Conservation (phyloP, 1,140 invertebrate species). For the Drosophila erecta region DNA sequence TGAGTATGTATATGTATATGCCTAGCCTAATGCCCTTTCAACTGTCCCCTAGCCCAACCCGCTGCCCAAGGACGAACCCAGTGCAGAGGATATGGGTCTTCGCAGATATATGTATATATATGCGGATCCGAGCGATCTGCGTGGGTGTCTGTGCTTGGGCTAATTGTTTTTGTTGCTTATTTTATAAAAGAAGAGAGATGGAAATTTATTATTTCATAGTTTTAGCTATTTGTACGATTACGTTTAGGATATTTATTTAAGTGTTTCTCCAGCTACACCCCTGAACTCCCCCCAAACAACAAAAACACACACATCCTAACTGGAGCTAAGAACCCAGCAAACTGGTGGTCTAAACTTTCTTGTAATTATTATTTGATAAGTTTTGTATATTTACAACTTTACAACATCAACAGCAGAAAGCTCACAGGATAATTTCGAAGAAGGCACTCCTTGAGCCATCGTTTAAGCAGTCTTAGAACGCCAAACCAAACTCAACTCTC, state of each 20-base stretch:
- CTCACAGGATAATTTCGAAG: slow-evolving; percentile 27
- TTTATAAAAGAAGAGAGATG: slow-evolving; percentile 67
- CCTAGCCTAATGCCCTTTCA: slow-evolving; percentile 72
- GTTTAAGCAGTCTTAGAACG: slow-evolving; percentile 38
- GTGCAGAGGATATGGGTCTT: slow-evolving; percentile 1
- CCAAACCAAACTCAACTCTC: slow-evolving; percentile 20
- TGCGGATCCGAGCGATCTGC: slow-evolving; percentile 9
- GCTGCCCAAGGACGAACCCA: slow-evolving; percentile 14
- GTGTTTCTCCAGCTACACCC: slow-evolving; percentile 54
- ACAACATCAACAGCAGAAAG: slow-evolving; percentile 33
- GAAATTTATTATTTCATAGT: slow-evolving; percentile 74
- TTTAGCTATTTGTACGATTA: slow-evolving; percentile 57
- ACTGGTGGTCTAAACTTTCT: slow-evolving; percentile 60
- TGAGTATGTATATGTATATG: slow-evolving; percentile 41
- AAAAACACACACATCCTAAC: slow-evolving; percentile 53
- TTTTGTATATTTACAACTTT: slow-evolving; percentile 63
- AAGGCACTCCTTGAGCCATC: slow-evolving; percentile 31
- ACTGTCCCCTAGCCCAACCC: slow-evolving; percentile 24
- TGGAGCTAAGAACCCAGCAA: slow-evolving; percentile 29
- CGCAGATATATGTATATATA: neutral
- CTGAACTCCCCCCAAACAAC: slow-evolving; percentile 21
- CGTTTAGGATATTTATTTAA: slow-evolving; percentile 76
- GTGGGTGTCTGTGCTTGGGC: slow-evolving; percentile 27
- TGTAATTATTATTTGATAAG: slow-evolving; percentile 77
- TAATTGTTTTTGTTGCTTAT: slow-evolving; percentile 83